Percentiles rank a stretch among this genome's conserved stretches.
phyloP scores from a whole-genome alignment of 2,113 vertebrate genomes.

The Sprattus sprattus region DNA sequence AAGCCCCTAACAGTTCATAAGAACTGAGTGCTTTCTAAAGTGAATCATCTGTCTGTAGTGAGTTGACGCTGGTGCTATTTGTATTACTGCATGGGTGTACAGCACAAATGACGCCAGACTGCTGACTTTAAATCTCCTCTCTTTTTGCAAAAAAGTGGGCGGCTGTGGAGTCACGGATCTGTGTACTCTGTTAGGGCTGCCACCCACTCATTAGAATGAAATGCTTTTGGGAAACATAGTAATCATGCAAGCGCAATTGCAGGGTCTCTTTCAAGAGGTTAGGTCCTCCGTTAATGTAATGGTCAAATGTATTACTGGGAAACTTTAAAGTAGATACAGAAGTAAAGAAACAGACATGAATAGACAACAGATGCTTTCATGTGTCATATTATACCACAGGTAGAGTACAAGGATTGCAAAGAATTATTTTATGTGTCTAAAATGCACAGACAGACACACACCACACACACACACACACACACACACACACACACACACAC shows the following conservation, averaged over 20 bases:
- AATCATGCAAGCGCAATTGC: slow-evolving; percentile 1
- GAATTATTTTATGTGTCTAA: background rate
- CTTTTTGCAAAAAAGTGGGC: background rate
- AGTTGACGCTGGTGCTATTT: background rate
- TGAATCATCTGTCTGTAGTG: background rate
- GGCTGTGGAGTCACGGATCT: background rate
- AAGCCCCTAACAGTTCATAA: background rate
- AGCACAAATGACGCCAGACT: background rate
- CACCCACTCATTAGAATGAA: background rate
- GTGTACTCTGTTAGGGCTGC: background rate
- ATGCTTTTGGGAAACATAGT: background rate
- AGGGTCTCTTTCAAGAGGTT: background rate
- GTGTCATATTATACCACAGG: background rate
- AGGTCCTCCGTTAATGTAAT: background rate
- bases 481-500: background rate
- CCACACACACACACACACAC: background rate
- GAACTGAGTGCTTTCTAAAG: background rate
- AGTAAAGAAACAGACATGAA: background rate
- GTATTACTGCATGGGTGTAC: background rate
- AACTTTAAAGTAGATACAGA: background rate
- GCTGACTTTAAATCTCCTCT: background rate
- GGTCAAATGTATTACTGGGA: background rate
- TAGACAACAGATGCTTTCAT: background rate
- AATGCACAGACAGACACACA: background rate
- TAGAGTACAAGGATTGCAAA: background rate